Evolutionary conservation across 2,888 invertebrate genomes (phyloP), one percentile per base, ranked within the genome.

Genomic region (Slavum lentiscoides): DNA sequence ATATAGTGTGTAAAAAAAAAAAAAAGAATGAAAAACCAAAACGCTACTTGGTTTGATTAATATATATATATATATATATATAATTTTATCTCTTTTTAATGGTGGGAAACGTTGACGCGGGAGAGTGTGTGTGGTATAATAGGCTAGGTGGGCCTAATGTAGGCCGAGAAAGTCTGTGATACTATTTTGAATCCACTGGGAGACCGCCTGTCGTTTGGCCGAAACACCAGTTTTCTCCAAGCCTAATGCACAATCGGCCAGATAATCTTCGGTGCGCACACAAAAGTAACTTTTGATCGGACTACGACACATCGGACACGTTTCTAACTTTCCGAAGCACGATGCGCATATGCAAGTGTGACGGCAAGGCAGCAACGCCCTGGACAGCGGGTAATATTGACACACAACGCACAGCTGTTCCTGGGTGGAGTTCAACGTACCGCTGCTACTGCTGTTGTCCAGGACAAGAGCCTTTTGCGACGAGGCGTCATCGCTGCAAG

Each of bases 251-350:
- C 87, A 88, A 74, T 87, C 87, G 17, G 90, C 90, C 90, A 90
- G 87, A 86, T 93, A 93, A 82, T 93, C 93, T 85, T 93, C 93
- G 84, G 91, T 91, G 66, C 93, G 88, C 85, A 92, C 94, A 87
- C 93, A 92, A 88, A 95, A 95, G 88, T 93, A 94, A 85, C 92
- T 92, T 84, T 91, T 91, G 85, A 95, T 94, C 66, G 91, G 91
- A 84, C 93, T 92, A 82, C 95, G 90, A 87, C 95, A 95, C 89
- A 95, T 93, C 30, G 95, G 95, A 86, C 95, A 95, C 84, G 92
- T 91, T 86, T 94, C 93, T 84, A 95, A 87, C 86, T 93, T 93
- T 68, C 91, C 90, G 85, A 94, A 92, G 86, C 95, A 95, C 68
- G 91, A 89, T 39, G 92, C 91, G 86, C 95, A 95, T 59, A 94